Conservation (phyloP, 2,888 invertebrate species). For the Oscheius sp. region DNA sequence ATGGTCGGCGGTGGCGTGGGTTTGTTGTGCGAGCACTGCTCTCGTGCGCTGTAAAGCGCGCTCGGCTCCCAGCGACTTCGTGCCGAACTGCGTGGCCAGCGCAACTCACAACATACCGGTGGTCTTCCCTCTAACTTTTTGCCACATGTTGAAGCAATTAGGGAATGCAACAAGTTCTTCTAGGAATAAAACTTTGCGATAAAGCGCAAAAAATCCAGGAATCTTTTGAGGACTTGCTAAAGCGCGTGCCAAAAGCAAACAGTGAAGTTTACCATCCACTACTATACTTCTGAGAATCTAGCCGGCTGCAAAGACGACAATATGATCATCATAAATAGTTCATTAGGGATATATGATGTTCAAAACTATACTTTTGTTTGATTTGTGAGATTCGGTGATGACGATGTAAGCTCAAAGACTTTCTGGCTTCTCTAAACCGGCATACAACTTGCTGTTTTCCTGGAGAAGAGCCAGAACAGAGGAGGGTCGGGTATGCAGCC, state of each 20-base stretch:
- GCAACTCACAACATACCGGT: constrained; percentile 9
- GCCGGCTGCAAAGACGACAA: not conserved
- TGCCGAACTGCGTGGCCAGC: constrained; percentile 31
- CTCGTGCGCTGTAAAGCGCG: constrained; percentile 38
- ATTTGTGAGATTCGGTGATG: constrained; percentile 13
- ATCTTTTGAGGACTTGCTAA: constrained; percentile 10
- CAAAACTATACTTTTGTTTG: not conserved
- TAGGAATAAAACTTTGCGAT: not conserved
- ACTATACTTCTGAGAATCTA: constrained; percentile 16
- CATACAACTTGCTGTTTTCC: constrained; percentile 25
- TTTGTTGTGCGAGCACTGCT: constrained; percentile 39
- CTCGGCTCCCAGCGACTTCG: constrained; percentile 35
- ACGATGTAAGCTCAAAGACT: not conserved
- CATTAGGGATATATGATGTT: not conserved
- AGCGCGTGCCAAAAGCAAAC: constrained; percentile 14
- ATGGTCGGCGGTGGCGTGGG: constrained; percentile 38
- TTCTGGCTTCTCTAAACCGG: constrained; percentile 3
- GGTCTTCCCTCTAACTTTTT: not conserved
- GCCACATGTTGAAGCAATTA: not conserved
- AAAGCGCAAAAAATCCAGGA: not conserved
- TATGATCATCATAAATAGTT: constrained; percentile 4
- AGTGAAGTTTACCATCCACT: constrained; percentile 29
- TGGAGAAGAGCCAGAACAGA: constrained; percentile 12
- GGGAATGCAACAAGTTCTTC: not conserved
- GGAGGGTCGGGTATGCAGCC: constrained; percentile 5